Evolutionary conservation across 2,797 vertebrate genomes (phyloP).

Genomic region (Carapus acus): DNA sequence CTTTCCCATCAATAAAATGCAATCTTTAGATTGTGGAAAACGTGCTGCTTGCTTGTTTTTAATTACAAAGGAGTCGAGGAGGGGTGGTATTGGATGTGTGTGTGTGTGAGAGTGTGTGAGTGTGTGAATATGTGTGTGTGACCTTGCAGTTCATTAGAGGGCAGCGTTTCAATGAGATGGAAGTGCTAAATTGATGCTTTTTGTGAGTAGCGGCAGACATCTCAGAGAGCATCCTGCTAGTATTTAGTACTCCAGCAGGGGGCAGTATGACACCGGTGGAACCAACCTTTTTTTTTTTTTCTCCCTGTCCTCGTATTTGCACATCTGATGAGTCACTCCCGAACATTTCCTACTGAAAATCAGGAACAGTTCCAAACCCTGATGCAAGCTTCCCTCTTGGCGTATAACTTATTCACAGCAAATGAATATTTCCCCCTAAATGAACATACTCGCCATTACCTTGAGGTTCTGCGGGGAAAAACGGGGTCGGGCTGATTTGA

Average conservation of each 20-base stretch:
- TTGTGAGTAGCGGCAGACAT: not conserved
- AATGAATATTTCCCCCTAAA: too few relatives aligned
- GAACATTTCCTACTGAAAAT: constrained; percentile 45
- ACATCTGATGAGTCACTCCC: constrained; percentile 61
- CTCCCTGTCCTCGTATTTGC: constrained; percentile 34
- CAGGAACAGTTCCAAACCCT: constrained; percentile 32
- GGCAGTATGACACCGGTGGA: constrained; percentile 42
- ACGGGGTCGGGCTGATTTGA: too few relatives aligned
- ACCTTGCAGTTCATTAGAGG: too few relatives aligned
- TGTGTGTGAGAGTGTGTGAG: not conserved
- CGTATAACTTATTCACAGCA: too few relatives aligned
- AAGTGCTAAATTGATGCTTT: not conserved
- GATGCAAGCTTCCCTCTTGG: too few relatives aligned
- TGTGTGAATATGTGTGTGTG: too few relatives aligned
- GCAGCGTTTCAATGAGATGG: not conserved
- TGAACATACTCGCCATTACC: too few relatives aligned
- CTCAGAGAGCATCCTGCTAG: not conserved
- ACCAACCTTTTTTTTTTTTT: not conserved
- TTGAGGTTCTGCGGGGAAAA: too few relatives aligned
- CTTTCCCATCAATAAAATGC: not conserved
- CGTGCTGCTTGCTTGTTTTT: not conserved
- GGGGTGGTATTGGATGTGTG: not conserved
- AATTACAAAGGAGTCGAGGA: too few relatives aligned
- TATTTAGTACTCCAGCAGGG: constrained; percentile 51
- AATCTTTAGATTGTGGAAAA: not conserved